These are phyloP conservation scores for Parascotia fuliginaria DNA, from an alignment of 2,888 invertebrate genomes.

Conservation along the genomic window DNA sequence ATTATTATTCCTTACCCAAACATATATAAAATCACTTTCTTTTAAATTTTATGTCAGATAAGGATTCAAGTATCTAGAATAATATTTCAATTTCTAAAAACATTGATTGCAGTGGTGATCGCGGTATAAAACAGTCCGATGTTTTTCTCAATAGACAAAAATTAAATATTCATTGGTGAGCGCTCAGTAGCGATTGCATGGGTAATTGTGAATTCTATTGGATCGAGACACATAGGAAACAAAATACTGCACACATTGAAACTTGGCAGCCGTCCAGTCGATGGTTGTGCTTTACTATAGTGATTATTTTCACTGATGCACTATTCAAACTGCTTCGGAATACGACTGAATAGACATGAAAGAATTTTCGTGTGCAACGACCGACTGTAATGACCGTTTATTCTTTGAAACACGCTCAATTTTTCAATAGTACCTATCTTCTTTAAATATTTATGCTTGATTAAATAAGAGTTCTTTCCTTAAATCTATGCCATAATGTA, in stretches of 20 bases:
- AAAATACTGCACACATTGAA: slow-evolving; percentile 54
- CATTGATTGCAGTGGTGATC: too few species aligned
- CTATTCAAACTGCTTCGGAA: slow-evolving; percentile 66
- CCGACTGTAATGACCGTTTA: slow-evolving; percentile 67
- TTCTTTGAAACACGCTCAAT: too few species aligned
- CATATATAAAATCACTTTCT: too few species aligned
- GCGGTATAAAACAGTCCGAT: too few species aligned
- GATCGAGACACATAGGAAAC: slow-evolving; percentile 73
- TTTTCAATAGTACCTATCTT: too few species aligned
- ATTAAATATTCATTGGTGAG: slow-evolving; percentile 50
- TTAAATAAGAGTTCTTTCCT: too few species aligned
- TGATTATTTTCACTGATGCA: slow-evolving; percentile 74
- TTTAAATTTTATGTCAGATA: too few species aligned
- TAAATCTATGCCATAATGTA: too few species aligned
- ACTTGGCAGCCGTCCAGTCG: slow-evolving; percentile 77
- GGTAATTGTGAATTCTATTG: slow-evolving; percentile 79
- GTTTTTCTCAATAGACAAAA: slow-evolving; percentile 27
- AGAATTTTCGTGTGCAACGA: slow-evolving; percentile 65
- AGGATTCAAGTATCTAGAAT: neutral
- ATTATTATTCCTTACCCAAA: too few species aligned
- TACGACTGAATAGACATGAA: slow-evolving; percentile 69
- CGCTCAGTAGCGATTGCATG: slow-evolving; percentile 53
- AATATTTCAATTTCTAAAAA: neutral
- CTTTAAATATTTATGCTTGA: too few species aligned
- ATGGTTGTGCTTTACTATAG: slow-evolving; percentile 74